These are phyloP conservation scores for Bellardia bayeri DNA, from an alignment of 2,888 invertebrate genomes.

Conservation along the genomic window DNA sequence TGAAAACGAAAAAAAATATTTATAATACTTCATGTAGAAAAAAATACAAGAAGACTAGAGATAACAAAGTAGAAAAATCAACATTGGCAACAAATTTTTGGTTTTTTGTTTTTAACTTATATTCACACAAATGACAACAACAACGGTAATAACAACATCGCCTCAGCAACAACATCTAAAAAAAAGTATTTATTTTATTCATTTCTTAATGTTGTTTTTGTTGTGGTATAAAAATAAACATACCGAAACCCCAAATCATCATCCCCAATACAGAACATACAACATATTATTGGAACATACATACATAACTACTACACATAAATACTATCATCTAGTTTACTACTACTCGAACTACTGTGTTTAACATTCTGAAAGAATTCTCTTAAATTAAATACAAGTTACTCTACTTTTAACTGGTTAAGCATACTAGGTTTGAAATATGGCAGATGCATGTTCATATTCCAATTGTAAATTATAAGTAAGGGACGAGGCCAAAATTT, in stretches of 20 bases:
- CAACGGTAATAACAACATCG: not conserved
- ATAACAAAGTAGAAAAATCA: conserved; percentile 53
- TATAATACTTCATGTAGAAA: not conserved
- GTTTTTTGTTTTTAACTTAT: not conserved
- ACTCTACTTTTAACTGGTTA: not conserved
- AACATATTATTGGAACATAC: conserved; percentile 5
- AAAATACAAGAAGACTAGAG: not conserved
- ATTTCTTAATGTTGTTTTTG: conserved; percentile 19
- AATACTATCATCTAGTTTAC: not conserved
- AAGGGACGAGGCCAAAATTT: no score
- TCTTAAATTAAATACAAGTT: conserved; percentile 13
- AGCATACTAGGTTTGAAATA: no score
- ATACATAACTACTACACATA: not conserved
- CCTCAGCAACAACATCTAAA: not conserved
- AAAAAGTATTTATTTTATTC: conserved; percentile 17
- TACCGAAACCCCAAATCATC: not conserved
- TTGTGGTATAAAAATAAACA: conserved; percentile 22
- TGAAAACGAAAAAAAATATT: conserved; percentile 32
- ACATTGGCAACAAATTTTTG: conserved; percentile 31
- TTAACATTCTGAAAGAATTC: not conserved
- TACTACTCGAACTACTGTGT: conserved; percentile 19
- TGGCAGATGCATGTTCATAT: no score
- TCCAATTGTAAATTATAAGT: no score
- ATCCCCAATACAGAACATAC: not conserved
- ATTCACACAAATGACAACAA: not conserved